phyloP scores from a whole-genome alignment of 2,797 vertebrate species.

The Hypotaenidia okinawae region DNA sequence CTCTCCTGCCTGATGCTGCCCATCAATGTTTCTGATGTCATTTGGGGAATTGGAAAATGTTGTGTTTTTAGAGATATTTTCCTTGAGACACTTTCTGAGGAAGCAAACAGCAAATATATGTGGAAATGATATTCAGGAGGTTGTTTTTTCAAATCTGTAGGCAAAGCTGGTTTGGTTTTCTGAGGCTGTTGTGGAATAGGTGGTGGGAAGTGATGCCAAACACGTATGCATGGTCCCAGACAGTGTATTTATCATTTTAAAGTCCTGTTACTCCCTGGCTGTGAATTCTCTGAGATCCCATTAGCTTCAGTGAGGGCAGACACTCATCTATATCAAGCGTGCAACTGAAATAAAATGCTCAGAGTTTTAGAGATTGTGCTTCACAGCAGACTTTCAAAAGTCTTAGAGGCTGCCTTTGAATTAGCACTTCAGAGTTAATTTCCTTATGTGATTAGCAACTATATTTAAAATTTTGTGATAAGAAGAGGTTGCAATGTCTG shows the following conservation, averaged over 20 bases:
- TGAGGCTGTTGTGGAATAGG: not conserved
- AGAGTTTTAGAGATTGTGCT: not conserved
- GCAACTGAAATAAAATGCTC: not conserved
- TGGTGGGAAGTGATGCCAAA: not conserved
- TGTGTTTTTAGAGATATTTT: not conserved
- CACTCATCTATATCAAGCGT: fast-evolving
- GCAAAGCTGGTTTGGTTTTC: not conserved
- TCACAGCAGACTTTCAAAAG: not conserved
- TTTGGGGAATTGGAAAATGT: not conserved
- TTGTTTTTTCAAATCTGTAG: not conserved
- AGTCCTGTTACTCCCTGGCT: not conserved
- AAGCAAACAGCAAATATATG: not conserved
- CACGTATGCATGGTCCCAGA: fast-evolving
- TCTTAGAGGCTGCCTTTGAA: not conserved
- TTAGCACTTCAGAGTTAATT: not conserved
- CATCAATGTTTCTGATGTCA: not conserved
- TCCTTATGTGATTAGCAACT: not conserved
- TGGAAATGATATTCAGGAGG: not conserved
- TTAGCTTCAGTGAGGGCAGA: not conserved
- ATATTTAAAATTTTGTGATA: not conserved
- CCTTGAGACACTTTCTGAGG: not conserved
- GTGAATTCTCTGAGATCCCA: not conserved
- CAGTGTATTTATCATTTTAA: not conserved
- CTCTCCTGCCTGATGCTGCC: not conserved
- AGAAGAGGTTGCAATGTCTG: not conserved